phyloP scores from a whole-genome alignment of 2,797 vertebrate genomes.

The Acestrorhynchus altus region DNA sequence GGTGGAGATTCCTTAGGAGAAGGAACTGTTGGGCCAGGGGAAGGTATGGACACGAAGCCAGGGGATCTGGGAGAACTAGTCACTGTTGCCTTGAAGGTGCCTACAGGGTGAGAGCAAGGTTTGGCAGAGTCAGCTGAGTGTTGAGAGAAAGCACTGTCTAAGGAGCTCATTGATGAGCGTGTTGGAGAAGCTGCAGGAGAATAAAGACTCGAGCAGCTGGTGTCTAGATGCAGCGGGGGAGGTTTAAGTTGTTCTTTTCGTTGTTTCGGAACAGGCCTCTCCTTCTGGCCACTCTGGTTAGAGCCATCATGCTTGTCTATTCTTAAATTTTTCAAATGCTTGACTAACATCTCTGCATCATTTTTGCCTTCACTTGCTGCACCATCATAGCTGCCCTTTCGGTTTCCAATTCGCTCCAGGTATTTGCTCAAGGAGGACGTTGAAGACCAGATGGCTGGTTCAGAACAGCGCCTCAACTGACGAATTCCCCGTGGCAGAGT shows the following conservation, averaged over 20 bases:
- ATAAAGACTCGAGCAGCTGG: conserved; percentile 88
- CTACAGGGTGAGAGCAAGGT: conserved; percentile 67
- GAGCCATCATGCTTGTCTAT: conserved; percentile 65
- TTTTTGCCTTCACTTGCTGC: conserved; percentile 35
- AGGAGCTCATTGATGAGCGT: conserved; percentile 88
- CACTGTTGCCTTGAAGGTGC: conserved; percentile 64
- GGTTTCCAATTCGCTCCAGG: conserved; percentile 58
- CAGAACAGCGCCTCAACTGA: conserved; percentile 85
- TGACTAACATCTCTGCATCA: conserved; percentile 65
- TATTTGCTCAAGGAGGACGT: conserved; percentile 52
- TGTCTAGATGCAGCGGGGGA: conserved; percentile 79
- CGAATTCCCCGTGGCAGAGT: conserved; percentile 65
- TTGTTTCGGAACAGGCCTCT: conserved; percentile 59
- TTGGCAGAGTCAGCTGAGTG: conserved; percentile 87
- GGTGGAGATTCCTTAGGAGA: conserved; percentile 62
- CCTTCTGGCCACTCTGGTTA: conserved; percentile 64
- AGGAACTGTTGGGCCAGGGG: conserved; percentile 53
- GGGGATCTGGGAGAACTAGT: conserved; percentile 62
- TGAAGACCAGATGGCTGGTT: conserved; percentile 81
- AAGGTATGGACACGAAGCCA: conserved; percentile 58
- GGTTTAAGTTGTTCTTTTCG: conserved; percentile 72
- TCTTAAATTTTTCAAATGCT: conserved; percentile 67
- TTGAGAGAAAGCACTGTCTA: conserved; percentile 93
- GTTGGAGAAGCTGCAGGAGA: conserved; percentile 90
- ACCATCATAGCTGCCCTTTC: conserved; percentile 89